Base-by-base conservation (phyloP, 2,888 invertebrate genomes). In the Dryomyza anilis region DNA sequence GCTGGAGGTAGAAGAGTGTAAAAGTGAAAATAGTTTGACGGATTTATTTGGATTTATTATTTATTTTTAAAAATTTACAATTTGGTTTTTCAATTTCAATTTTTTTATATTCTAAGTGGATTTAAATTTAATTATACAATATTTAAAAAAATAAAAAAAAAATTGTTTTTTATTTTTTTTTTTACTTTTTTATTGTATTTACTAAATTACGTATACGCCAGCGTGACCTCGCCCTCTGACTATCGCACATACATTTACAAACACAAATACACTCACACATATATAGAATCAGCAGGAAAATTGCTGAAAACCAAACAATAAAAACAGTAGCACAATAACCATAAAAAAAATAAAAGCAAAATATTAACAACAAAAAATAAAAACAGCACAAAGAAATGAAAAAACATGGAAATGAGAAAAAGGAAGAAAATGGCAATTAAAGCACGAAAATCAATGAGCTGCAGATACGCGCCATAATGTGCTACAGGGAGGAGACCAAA, bases 201-300 rank as follows among this genome's bases (percentile, higher is more conserved):
- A n/a, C n/a, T n/a, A n/a, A n/a, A n/a, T n/a, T 71, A 74, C 76
- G 76, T 77, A 74, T 74, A 74, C 75, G 76, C 70, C 71, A 58
- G 45, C 70, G 67, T 64, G 66, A 67, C 69, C 70, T 58, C 64
- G 55, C 63, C 62, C 68, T 64, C 61, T 33, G 25, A 19, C 48
- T 48, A 45, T 30, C 36, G 57, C 48, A 62, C 23, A 46, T 12
- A 19, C 57, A 66, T n/a, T n/a, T n/a, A n/a, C 39, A 57, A 43
- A 65, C 60, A 46, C 23, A 27, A 45, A 56, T 25, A 61, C 61
- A 66, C 45, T 48, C 59, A 52, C 30, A 56, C 62, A 33, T 5
- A 45, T 29, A 48, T 25, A 57, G 43, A 21, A 46, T 30, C 57
- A n/a, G 63, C 56, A 63, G 56, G 46, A 53, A 59, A 58, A 52